phyloP scores from a whole-genome alignment of 2,888 invertebrate species.

The Panzeria rudis region DNA sequence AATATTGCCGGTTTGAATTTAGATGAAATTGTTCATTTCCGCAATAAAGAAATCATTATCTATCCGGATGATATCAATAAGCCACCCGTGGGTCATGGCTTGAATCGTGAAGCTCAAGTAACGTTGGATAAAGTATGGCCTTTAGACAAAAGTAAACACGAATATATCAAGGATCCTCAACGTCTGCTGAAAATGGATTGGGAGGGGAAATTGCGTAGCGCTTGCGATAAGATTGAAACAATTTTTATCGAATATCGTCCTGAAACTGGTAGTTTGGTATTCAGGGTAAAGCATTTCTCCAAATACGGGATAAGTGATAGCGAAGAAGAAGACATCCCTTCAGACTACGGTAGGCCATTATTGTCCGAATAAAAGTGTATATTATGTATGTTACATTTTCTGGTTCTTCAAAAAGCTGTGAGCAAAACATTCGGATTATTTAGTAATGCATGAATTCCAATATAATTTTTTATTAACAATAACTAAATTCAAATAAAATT shows the following conservation, averaged over 20 bases:
- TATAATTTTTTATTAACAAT: too few species aligned
- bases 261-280: slow-evolving; percentile 98
- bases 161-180: slow-evolving; percentile 92
- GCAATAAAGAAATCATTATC: slow-evolving; percentile 96
- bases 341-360: too few species aligned
- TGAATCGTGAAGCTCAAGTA: slow-evolving; percentile 95
- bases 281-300: slow-evolving; percentile 96
- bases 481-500: too few species aligned
- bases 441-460: too few species aligned
- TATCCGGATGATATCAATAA: slow-evolving; percentile 96
- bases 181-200: slow-evolving; percentile 92
- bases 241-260: slow-evolving; percentile 97
- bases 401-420: slow-evolving; percentile 83
- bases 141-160: slow-evolving; percentile 91
- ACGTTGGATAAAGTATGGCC: slow-evolving; percentile 97
- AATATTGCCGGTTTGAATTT: slow-evolving; percentile 94
- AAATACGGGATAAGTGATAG: slow-evolving; percentile 96
- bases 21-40: slow-evolving; percentile 94
- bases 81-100: slow-evolving; percentile 93
- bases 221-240: slow-evolving; percentile 94
- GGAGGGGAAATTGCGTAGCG: slow-evolving; percentile 91
- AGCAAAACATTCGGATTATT: too few species aligned
- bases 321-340: slow-evolving; percentile 90
- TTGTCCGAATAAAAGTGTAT: too few species aligned
- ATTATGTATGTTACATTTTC: too few species aligned